Evolutionary conservation across 2,113 vertebrate species (phyloP).

Genomic region (Gobio gobio): DNA sequence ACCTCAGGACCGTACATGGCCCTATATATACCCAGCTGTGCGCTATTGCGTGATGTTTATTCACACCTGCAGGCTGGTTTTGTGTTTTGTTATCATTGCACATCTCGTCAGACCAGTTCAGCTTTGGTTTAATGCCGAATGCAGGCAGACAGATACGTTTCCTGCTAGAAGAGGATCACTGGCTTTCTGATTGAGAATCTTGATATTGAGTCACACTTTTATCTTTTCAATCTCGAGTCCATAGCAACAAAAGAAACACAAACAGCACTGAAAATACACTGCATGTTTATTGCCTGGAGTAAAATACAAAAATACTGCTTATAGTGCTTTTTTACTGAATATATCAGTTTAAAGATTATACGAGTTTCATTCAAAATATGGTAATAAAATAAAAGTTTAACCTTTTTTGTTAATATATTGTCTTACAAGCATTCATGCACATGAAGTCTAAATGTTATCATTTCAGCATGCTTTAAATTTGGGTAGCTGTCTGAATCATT

Average conservation of each 20-base stretch:
- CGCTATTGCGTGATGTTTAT: not conserved
- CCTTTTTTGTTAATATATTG: constrained; percentile 42
- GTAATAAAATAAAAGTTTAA: constrained; percentile 64
- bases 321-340: constrained; percentile 28
- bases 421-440: constrained; percentile 13
- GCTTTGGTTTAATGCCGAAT: not conserved
- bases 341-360: constrained; percentile 49
- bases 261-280: constrained; percentile 38
- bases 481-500: not conserved
- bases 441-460: not conserved
- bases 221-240: constrained; percentile 19
- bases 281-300: constrained; percentile 67
- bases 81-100: not conserved
- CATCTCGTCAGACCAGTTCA: constrained; percentile 40
- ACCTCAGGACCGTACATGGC: not conserved
- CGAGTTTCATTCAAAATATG: constrained; percentile 57
- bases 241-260: constrained; percentile 10
- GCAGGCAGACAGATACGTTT: not conserved
- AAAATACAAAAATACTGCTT: constrained; percentile 66
- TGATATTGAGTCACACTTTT: not conserved
- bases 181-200: not conserved
- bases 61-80: not conserved
- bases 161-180: not conserved
- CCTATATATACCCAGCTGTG: not conserved
- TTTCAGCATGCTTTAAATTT: not conserved